Conservation (phyloP, 2,888 invertebrate genomes). For the Agrotis exclamationis region DNA sequence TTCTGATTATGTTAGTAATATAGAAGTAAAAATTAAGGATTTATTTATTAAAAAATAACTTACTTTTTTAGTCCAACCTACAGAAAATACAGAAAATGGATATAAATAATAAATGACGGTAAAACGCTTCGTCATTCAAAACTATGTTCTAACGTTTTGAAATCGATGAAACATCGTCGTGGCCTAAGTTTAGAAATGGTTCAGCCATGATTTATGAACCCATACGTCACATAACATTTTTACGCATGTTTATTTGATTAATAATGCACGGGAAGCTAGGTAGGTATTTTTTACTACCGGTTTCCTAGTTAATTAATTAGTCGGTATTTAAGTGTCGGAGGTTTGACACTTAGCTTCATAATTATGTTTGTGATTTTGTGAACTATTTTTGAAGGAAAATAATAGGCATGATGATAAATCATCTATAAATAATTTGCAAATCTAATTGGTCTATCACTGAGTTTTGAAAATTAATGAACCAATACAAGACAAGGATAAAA, state of each 20-base stretch:
- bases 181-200: slow-evolving; percentile 37
- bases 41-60: no score
- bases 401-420: no score
- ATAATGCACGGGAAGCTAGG: slow-evolving; percentile 27
- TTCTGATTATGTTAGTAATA: no score
- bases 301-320: slow-evolving; percentile 5
- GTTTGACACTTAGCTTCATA: not conserved
- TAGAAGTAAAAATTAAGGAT: no score
- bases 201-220: slow-evolving; percentile 47
- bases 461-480: no score
- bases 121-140: slow-evolving; percentile 40
- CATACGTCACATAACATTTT: slow-evolving; percentile 29
- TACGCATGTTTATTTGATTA: slow-evolving; percentile 42
- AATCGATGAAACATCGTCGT: slow-evolving; percentile 47
- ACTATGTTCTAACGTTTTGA: slow-evolving; percentile 42
- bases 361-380: not conserved
- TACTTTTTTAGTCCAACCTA: slow-evolving; percentile 8
- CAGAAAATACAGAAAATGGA: slow-evolving; percentile 6
- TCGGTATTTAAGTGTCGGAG: not conserved
- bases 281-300: not conserved
- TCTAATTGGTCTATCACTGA: no score
- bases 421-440: no score
- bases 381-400: not conserved
- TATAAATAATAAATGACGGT: slow-evolving; percentile 27
- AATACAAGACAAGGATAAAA: no score